These are phyloP conservation scores for Sebastolobus altivelis DNA, from an alignment of 2,797 vertebrate genomes.

Conservation along the genomic window DNA sequence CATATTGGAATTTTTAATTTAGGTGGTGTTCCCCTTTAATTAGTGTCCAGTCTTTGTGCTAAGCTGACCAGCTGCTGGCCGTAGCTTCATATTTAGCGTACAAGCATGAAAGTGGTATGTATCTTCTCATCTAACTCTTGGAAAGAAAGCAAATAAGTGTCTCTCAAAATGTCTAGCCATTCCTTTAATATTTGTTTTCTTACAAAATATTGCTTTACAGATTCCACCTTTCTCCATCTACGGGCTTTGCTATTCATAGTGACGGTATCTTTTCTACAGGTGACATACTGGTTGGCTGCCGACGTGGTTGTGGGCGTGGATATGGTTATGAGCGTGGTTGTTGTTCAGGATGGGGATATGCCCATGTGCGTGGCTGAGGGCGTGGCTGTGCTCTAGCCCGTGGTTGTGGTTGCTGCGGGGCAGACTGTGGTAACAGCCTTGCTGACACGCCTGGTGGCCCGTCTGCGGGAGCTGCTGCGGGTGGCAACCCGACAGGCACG, in stretches of 20 bases:
- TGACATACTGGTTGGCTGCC: slow-evolving; percentile 76
- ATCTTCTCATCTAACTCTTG: not conserved
- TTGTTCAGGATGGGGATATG: slow-evolving; percentile 71
- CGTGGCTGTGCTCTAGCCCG: slow-evolving; percentile 55
- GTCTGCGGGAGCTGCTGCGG: slow-evolving; percentile 56
- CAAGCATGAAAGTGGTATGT: not conserved
- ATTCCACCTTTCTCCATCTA: slow-evolving; percentile 68
- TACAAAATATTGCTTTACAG: slow-evolving; percentile 46
- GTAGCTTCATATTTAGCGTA: not conserved
- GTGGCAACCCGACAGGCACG: slow-evolving; percentile 63
- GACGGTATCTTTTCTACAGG: not conserved
- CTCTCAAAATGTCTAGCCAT: not conserved
- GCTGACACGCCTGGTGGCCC: slow-evolving; percentile 72
- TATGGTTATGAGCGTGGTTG: slow-evolving; percentile 67
- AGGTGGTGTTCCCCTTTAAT: too few species aligned
- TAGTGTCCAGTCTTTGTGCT: not conserved
- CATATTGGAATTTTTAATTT: too few species aligned
- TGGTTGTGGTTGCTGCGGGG: slow-evolving; percentile 62
- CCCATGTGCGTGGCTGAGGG: slow-evolving; percentile 60
- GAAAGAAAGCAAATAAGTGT: not conserved
- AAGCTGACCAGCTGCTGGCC: not conserved
- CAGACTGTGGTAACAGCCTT: slow-evolving; percentile 72
- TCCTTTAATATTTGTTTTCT: not conserved
- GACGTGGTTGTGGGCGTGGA: slow-evolving; percentile 67
- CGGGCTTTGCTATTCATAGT: not conserved